Percentiles rank a stretch among this genome's conserved stretches.
phyloP scores from a whole-genome alignment of 1,140 invertebrate species.

The Dinoponera quadriceps region DNA sequence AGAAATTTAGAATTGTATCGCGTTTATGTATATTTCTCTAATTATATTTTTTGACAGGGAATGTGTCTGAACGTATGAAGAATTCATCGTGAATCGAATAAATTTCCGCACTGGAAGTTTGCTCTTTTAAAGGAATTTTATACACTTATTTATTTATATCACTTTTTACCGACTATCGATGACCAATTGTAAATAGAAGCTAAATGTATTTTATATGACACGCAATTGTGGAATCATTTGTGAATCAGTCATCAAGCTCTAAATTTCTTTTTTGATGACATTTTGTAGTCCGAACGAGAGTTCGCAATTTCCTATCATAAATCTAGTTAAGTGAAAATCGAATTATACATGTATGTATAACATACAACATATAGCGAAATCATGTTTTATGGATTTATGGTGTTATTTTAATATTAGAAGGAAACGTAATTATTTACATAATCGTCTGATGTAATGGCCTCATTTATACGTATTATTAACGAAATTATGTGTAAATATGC shows the following conservation, averaged over 20 bases:
- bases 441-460: constrained; percentile 46
- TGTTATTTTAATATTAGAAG: constrained; percentile 32
- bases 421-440: neutral
- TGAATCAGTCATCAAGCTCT: constrained; percentile 14
- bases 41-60: constrained; percentile 33
- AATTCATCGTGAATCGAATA: constrained; percentile 46
- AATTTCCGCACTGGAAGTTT: constrained; percentile 19
- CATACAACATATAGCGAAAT: neutral
- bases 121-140: constrained; percentile 56
- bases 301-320: constrained; percentile 35
- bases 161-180: constrained; percentile 44
- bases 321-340: constrained; percentile 8
- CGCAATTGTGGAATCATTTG: neutral
- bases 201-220: constrained; percentile 33
- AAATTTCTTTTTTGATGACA: neutral
- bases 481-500: constrained; percentile 43
- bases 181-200: constrained; percentile 48
- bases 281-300: constrained; percentile 6
- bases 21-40: neutral
- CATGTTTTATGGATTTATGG: constrained; percentile 19
- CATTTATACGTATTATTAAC: constrained; percentile 40
- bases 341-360: constrained; percentile 39
- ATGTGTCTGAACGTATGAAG: neutral
- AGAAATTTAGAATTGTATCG: constrained; percentile 21
- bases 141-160: constrained; percentile 56